Conservation (phyloP, 2,797 vertebrate species). For the Pelochelys cantorii region DNA sequence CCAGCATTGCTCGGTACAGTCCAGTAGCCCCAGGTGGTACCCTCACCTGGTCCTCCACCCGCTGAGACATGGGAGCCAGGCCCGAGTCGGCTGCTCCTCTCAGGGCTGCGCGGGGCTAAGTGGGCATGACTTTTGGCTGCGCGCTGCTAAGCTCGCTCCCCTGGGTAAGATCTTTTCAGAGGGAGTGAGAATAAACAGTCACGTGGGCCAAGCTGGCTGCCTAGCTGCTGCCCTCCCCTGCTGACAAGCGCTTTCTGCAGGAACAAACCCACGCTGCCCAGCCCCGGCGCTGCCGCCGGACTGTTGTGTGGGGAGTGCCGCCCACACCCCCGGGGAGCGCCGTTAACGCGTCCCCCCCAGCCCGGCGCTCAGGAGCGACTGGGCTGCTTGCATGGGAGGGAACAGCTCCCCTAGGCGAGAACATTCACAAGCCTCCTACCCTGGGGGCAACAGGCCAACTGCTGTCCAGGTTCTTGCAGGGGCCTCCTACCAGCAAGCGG, state of each 20-base stretch:
- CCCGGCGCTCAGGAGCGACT: neutral
- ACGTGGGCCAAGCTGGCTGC: slow-evolving; percentile 72
- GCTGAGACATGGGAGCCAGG: slow-evolving; percentile 77
- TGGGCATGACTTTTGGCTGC: slow-evolving; percentile 58
- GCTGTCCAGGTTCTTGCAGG: neutral
- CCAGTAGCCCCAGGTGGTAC: slow-evolving; percentile 76
- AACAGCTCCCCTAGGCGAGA: neutral
- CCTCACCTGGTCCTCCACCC: slow-evolving; percentile 72
- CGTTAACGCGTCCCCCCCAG: neutral
- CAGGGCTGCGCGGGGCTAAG: neutral
- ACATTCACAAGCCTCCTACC: neutral
- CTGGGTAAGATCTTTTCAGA: slow-evolving; percentile 66
- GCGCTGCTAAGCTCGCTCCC: slow-evolving; percentile 35
- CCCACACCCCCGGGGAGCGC: neutral
- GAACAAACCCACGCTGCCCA: slow-evolving; percentile 2
- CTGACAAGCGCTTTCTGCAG: slow-evolving; percentile 34
- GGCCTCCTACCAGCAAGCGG: neutral
- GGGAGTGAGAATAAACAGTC: slow-evolving; percentile 68
- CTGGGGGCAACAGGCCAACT: too few relatives aligned
- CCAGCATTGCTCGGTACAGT: slow-evolving; percentile 83
- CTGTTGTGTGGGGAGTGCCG: neutral
- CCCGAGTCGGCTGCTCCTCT: slow-evolving; percentile 26
- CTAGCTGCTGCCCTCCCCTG: slow-evolving; percentile 49
- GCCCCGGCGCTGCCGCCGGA: slow-evolving; percentile 69
- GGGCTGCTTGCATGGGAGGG: neutral